These are phyloP conservation scores for Bergia puertoricense DNA, from an alignment of 92 coral and sea anemone genomes.

Conservation along the genomic window DNA sequence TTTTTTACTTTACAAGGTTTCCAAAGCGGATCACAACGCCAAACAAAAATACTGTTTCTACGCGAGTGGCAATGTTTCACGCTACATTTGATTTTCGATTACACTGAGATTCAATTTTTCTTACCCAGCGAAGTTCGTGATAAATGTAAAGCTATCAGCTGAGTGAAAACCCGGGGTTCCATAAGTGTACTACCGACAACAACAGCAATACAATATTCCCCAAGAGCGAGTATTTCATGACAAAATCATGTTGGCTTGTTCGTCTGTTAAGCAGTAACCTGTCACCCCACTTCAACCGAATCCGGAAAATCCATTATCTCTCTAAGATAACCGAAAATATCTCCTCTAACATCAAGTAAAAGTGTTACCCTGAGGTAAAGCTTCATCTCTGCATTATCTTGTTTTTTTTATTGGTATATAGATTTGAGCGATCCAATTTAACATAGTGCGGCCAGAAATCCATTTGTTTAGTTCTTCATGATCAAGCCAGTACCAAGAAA, in stretches of 20 bases:
- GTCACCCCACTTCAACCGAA: constrained; percentile 31
- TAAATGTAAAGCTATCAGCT: constrained; percentile 33
- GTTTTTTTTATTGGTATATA: constrained; percentile 28
- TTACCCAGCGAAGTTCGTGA: constrained; percentile 34
- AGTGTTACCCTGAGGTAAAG: constrained; percentile 29
- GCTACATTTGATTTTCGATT: not conserved
- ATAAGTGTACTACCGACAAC: constrained; percentile 21
- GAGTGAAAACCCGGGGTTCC: constrained; percentile 39
- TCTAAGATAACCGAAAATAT: constrained; percentile 15
- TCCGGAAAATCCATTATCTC: constrained; percentile 29
- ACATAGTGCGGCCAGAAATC: not conserved
- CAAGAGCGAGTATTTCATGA: not conserved
- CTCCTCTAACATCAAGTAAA: constrained; percentile 38
- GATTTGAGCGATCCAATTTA: constrained; percentile 33
- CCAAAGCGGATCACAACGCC: constrained; percentile 16
- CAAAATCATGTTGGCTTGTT: not conserved
- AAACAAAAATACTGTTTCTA: not conserved
- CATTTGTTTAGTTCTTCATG: not conserved
- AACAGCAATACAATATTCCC: not conserved
- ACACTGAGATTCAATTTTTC: not conserved
- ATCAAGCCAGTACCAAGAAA: constrained; percentile 2
- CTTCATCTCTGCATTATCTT: constrained; percentile 39
- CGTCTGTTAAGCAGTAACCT: constrained; percentile 5
- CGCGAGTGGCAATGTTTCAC: not conserved
- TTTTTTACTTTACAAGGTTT: constrained; percentile 5